Evolutionary conservation across 2,888 invertebrate genomes (phyloP), one percentile per base, ranked within the genome.

Genomic region (Erannis defoliaria): DNA sequence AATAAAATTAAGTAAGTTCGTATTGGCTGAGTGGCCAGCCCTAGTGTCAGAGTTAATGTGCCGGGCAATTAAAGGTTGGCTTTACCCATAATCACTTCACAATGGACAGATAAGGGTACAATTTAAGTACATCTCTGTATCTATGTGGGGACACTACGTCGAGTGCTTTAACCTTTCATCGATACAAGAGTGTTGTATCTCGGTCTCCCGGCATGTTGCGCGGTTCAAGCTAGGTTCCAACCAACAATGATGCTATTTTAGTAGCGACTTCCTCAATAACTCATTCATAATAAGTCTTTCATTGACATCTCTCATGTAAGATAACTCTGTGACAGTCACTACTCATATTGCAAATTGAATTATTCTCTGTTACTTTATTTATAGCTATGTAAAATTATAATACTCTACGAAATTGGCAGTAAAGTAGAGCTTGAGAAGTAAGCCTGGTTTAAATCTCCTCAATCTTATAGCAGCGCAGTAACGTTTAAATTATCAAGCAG

Each of bases 201-300:
- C 2, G 1, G 29, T 8, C n/a, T n/a, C n/a, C n/a, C n/a, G n/a
- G n/a, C n/a, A n/a, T n/a, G n/a, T n/a, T n/a, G n/a, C n/a, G n/a
- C n/a, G n/a, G n/a, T n/a, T n/a, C n/a, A n/a, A n/a, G n/a, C n/a
- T n/a, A n/a, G 33, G 1, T 5, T 14, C 14, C 5, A 35, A n/a
- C 14, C n/a, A 14, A 35, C 35, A 35, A 35, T 14, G 1, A 14
- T 35, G 4, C 35, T 46, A 55, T 55, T 45, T 45, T 18, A 45
- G 45, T 16, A 31, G n/a, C 12, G 12, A 5, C 12, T 56, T 48
- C 14, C 21, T 56, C 21, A 4, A 40, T 48, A 29, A 21, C 26
- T 46, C 9, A 29, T 29, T 45, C 29, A 26, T 26, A 19, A 10
- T 35, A 14, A 43, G 4, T 45, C 38, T 31, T 40, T 38, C 48